These are phyloP conservation scores for Heliangelus exortis DNA, from an alignment of 2,797 vertebrate genomes.

Conservation along the genomic window DNA sequence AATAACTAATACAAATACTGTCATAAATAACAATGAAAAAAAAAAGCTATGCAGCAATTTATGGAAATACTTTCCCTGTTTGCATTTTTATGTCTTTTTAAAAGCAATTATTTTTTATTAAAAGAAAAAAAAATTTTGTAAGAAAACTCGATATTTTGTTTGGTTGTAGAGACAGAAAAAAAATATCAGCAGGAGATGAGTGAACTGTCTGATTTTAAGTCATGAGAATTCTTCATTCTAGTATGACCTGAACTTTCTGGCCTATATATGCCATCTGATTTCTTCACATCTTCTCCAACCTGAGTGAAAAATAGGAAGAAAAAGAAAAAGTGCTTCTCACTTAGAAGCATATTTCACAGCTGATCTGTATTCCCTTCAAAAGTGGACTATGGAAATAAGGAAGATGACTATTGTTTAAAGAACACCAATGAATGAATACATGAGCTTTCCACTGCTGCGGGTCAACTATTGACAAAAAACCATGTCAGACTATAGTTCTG, in stretches of 20 bases:
- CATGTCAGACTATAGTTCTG: neutral
- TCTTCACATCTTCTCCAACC: neutral
- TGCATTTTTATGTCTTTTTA: slow-evolving; percentile 20
- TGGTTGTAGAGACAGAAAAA: neutral
- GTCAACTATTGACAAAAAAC: neutral
- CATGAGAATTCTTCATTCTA: neutral
- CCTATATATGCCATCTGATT: neutral
- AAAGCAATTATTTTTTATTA: neutral
- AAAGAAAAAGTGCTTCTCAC: neutral
- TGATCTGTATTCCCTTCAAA: neutral
- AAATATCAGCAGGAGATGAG: neutral
- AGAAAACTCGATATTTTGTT: neutral
- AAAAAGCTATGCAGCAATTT: neutral
- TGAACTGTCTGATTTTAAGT: neutral
- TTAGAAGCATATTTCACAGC: neutral
- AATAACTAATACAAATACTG: slow-evolving; percentile 14
- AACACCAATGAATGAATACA: neutral
- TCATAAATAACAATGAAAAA: slow-evolving; percentile 31
- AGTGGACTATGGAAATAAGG: neutral
- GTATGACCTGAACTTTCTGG: neutral
- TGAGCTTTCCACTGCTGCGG: neutral
- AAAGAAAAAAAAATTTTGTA: neutral
- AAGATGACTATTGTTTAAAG: neutral
- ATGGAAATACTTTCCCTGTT: neutral
- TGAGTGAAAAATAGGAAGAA: neutral